These are phyloP conservation scores for Saturnia pavonia DNA, from an alignment of 2,888 invertebrate genomes.

Conservation along the genomic window DNA sequence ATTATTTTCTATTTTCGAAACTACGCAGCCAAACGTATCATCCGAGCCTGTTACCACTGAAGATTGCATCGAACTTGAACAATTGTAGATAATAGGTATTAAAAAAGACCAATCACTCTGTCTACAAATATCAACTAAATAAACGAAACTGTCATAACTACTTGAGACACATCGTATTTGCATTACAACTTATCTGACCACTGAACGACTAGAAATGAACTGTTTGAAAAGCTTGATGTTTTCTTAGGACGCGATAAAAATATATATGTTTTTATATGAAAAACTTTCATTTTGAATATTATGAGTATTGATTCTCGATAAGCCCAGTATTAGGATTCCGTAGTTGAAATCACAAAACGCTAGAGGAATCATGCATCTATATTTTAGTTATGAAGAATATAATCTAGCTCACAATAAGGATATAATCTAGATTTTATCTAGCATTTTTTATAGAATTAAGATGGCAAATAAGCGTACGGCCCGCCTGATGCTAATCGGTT, in stretches of 20 bases:
- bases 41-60: no score
- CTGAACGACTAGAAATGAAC: constrained; percentile 23
- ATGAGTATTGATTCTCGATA: constrained; percentile 18
- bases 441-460: no score
- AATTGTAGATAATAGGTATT: background rate
- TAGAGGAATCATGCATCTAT: background rate
- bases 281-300: constrained; percentile 17
- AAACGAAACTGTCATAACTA: background rate
- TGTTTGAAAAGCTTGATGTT: constrained; percentile 44
- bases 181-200: constrained; percentile 17
- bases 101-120: background rate
- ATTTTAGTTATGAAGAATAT: background rate
- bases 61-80: no score
- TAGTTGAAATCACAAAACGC: background rate
- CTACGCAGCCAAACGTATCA: no score
- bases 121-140: background rate
- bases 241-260: constrained; percentile 42
- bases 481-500: background rate
- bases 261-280: constrained; percentile 19
- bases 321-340: background rate
- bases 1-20: no score
- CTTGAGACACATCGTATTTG: constrained; percentile 10
- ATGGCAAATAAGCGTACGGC: no score
- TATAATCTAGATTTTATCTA: no score
- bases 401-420: background rate